Evolutionary conservation across 2,113 vertebrate species (phyloP), one percentile per base, ranked within the genome.

Genomic region (Lamprologus sp.): DNA sequence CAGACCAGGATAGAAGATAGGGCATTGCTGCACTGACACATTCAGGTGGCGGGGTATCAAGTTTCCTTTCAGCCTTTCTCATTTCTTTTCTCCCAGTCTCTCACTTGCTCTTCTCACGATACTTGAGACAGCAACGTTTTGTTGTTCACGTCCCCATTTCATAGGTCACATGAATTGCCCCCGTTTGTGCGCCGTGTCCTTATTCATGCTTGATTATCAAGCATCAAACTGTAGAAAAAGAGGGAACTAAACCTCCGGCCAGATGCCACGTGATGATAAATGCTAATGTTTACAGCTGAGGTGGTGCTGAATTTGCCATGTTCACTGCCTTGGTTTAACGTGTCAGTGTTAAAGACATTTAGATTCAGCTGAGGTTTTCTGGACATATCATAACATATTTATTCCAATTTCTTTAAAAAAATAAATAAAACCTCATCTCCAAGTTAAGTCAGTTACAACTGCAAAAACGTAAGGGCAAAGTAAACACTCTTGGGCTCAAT

Each of bases 101-200:
- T 86, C 60, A 37, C 70, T 54, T 88, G 87, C 56, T 90, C 47
- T 86, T 77, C 87, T 84, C 89, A 92, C 3, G 90, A 92, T 90
- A 94, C 89, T 82, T 84, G 89, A 95, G 92, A 93, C 82, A 63
- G 23, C 21, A 40, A 42, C 3, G 19, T 53, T 84, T 90, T 84
- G 82, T 88, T 70, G 40, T 65, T 73, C 19, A 14, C 42, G 87
- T 79, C 79, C 92, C 51, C 47, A 23, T 94, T 93, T 89, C 14
- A 47, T 56, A 79, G 56, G 85, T 91, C 82, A 92, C 35, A 19
- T 88, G 91, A 86, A 19, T 49, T 54, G 13, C 88, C 56, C 81
- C 87, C 26, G 11, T 10, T 55, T 81, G 53, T 37, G 23, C n/a
- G 19, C 6, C 4, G 9, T 81, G 51, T 35, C 60, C 56, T 45